Evolutionary conservation across 2,888 invertebrate genomes (phyloP).

Genomic region (Hecatera dysodea): DNA sequence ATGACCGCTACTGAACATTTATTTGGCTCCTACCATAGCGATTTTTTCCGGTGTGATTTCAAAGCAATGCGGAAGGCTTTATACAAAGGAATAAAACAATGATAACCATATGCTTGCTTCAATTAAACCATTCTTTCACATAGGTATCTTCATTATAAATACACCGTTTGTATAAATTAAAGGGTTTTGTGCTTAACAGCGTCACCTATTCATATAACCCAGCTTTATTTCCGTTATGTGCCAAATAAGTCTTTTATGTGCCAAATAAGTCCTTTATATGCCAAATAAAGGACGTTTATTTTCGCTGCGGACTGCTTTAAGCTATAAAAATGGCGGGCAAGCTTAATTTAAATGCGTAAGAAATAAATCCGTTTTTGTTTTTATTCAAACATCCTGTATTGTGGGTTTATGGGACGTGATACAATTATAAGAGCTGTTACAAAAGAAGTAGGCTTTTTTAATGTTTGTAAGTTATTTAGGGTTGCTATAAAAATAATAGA

Average conservation of each 20-base stretch:
- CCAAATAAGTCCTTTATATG: conserved; percentile 59
- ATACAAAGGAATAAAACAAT: background rate
- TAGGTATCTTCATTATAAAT: conserved; percentile 41
- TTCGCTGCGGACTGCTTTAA: conserved; percentile 58
- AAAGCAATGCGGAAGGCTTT: background rate
- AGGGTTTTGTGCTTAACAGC: conserved; percentile 24
- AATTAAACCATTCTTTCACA: conserved; percentile 29
- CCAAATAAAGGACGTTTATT: conserved; percentile 63
- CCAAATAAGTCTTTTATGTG: conserved; percentile 58
- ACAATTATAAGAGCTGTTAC: conserved; percentile 44
- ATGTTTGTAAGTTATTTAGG: conserved; percentile 22
- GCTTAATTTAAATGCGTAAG: conserved; percentile 66
- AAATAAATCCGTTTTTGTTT: conserved; percentile 64
- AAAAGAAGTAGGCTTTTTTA: conserved; percentile 44
- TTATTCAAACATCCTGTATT: conserved; percentile 46
- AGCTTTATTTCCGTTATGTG: conserved; percentile 51
- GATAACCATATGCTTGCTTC: background rate
- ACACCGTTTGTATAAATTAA: conserved; percentile 47
- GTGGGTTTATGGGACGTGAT: conserved; percentile 55
- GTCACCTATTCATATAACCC: conserved; percentile 52
- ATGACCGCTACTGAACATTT: no score
- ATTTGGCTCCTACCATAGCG: no score
- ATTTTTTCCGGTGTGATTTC: background rate
- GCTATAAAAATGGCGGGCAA: conserved; percentile 63
- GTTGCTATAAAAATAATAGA: conserved; percentile 4